phyloP scores from a whole-genome alignment of 1,140 invertebrate species.

The Cydia pomonella region DNA sequence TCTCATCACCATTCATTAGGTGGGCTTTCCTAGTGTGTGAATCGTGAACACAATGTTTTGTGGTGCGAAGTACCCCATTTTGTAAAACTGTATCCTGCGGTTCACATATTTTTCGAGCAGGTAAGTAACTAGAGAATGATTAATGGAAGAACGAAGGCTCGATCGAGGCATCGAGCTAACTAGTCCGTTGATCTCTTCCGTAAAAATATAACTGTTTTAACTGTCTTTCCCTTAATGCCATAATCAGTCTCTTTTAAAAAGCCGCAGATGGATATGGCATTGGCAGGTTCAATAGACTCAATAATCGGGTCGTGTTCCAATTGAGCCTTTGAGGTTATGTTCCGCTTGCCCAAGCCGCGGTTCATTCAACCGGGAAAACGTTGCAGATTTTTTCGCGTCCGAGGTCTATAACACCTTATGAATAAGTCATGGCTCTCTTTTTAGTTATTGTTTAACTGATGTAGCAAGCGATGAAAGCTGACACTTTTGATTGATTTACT shows the following conservation, averaged over 20 bases:
- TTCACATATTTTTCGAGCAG: no score
- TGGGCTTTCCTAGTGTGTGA: no score
- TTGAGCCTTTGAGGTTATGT: conserved; percentile 11
- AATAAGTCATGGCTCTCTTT: conserved; percentile 15
- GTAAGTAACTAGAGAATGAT: no score
- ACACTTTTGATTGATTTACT: not conserved
- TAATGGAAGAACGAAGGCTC: no score
- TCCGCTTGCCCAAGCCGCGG: not conserved
- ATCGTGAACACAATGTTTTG: no score
- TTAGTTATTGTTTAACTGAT: conserved; percentile 1
- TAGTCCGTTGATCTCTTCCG: no score
- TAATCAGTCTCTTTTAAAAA: not conserved
- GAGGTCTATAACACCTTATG: conserved; percentile 16
- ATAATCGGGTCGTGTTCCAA: not conserved
- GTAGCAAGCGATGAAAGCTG: not conserved
- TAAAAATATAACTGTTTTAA: not conserved
- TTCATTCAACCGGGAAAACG: conserved; percentile 15
- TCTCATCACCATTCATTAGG: no score
- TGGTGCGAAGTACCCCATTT: no score
- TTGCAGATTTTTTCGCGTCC: conserved; percentile 19
- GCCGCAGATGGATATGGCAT: not conserved
- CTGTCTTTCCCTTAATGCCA: not conserved
- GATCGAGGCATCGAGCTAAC: no score
- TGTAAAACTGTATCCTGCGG: no score
- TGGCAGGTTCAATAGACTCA: conserved; percentile 13